A percentile compares a stretch with the other conserved stretches of the same genome.
Conservation (phyloP, 2,113 vertebrate genomes). For the Dolichallabes microphthalmus region DNA sequence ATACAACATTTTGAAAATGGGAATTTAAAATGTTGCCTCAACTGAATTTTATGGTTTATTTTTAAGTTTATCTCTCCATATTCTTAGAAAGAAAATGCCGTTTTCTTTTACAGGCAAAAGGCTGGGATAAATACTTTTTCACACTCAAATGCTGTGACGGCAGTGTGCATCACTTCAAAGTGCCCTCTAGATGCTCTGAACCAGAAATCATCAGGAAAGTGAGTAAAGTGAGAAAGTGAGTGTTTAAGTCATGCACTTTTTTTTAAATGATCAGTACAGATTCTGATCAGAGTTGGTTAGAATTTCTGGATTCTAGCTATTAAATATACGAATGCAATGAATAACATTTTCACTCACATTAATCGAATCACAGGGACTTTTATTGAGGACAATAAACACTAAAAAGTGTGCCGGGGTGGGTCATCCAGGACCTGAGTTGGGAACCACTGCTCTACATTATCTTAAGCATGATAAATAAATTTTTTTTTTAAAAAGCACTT, state of each 20-base stretch:
- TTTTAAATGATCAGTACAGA: not conserved
- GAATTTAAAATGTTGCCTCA: not conserved
- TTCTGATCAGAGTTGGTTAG: not conserved
- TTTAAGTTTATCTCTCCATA: not conserved
- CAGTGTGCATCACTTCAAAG: slow-evolving; percentile 83
- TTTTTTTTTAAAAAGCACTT: too few relatives aligned
- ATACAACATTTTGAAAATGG: not conserved
- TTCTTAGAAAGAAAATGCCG: not conserved
- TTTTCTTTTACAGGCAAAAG: slow-evolving; percentile 77
- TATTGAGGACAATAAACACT: not conserved
- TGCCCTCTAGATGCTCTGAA: slow-evolving; percentile 74
- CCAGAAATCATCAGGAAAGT: slow-evolving; percentile 83
- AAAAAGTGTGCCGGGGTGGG: too few relatives aligned
- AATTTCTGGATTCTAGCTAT: not conserved
- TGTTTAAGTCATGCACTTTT: not conserved
- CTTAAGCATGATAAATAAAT: too few relatives aligned
- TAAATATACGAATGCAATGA: not conserved
- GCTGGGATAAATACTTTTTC: slow-evolving; percentile 84
- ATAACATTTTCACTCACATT: not conserved
- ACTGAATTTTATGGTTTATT: not conserved
- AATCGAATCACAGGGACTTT: not conserved
- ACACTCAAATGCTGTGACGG: slow-evolving; percentile 87
- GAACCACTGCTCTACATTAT: too few relatives aligned
- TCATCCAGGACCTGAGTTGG: too few relatives aligned
- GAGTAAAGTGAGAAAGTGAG: slow-evolving; percentile 47